A percentile compares a stretch with the other conserved stretches of the same genome.
phyloP scores from a whole-genome alignment of 2,113 vertebrate species.

The Thalassarche chlororhynchos region DNA sequence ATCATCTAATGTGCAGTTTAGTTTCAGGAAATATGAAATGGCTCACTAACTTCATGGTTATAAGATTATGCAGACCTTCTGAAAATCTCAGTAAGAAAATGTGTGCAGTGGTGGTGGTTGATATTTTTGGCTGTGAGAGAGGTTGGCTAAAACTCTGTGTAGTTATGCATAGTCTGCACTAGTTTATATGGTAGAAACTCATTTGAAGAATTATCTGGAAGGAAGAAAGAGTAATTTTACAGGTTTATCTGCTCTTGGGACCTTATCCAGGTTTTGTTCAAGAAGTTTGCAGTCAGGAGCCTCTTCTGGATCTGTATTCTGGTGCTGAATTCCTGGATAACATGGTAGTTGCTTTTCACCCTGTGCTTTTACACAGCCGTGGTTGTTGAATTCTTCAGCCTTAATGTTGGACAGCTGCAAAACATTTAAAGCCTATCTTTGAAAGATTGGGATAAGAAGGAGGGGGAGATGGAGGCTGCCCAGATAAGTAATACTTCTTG shows the following conservation, averaged over 20 bases:
- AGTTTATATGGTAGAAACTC: constrained; percentile 15
- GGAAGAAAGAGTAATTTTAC: not conserved
- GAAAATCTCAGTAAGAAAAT: constrained; percentile 59
- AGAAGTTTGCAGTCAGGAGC: not conserved
- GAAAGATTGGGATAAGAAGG: constrained; percentile 21
- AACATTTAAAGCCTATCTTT: constrained; percentile 27
- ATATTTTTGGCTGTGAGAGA: constrained; percentile 62
- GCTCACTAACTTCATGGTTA: constrained; percentile 37
- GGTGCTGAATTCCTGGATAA: not conserved
- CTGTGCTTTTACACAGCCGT: not conserved
- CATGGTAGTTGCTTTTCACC: not conserved
- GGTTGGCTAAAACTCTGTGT: constrained; percentile 40
- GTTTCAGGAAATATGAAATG: constrained; percentile 64
- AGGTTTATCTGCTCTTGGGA: not conserved
- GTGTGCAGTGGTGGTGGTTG: constrained; percentile 60
- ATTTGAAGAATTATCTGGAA: constrained; percentile 46
- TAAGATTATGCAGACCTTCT: constrained; percentile 61
- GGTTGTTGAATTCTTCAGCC: constrained; percentile 8
- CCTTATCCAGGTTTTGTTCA: not conserved
- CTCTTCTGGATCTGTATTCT: not conserved
- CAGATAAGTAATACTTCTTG: constrained; percentile 4
- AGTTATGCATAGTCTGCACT: constrained; percentile 24
- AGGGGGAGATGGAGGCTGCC: not conserved
- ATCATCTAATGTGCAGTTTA: constrained; percentile 63
- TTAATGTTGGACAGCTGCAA: constrained; percentile 47